A percentile compares a stretch with the other conserved stretches of the same genome.
These are phyloP conservation scores for Tetramorium bicarinatum DNA, from an alignment of 2,888 invertebrate species.

Conservation along the genomic window DNA sequence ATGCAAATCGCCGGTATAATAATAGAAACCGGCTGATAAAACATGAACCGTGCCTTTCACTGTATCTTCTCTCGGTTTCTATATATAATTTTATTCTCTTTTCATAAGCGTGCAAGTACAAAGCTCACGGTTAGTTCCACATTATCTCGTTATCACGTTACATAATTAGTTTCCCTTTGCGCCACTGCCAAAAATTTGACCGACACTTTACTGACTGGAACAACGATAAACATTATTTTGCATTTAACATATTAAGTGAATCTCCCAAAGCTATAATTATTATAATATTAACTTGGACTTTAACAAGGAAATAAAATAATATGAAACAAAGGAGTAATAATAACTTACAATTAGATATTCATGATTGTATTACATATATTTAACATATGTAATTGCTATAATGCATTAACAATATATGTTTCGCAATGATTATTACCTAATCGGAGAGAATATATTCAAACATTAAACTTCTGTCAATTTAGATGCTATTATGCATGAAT, in stretches of 20 bases:
- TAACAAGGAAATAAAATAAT: not conserved
- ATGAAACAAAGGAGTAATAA: not conserved
- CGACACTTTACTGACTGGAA: conserved; percentile 27
- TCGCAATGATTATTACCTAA: not conserved
- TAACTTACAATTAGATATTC: not conserved
- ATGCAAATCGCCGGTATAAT: conserved; percentile 70
- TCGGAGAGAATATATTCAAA: not conserved
- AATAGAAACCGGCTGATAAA: conserved; percentile 66
- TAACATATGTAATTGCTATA: not conserved
- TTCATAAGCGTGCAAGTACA: conserved; percentile 73
- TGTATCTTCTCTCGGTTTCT: conserved; percentile 54
- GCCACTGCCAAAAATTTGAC: conserved; percentile 29
- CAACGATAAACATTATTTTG: not conserved
- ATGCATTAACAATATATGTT: not conserved
- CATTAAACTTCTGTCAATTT: conserved; percentile 28
- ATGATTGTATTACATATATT: not conserved
- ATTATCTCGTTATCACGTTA: conserved; percentile 76
- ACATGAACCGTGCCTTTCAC: conserved; percentile 42
- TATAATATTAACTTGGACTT: not conserved
- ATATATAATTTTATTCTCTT: conserved; percentile 77
- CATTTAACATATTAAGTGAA: conserved; percentile 10
- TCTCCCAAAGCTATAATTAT: not conserved
- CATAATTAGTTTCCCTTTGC: conserved; percentile 69
- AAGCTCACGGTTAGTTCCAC: conserved; percentile 65
- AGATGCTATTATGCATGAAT: not conserved